Evolutionary conservation across 2,113 vertebrate species (phyloP).

Genomic region (Motacilla alba): DNA sequence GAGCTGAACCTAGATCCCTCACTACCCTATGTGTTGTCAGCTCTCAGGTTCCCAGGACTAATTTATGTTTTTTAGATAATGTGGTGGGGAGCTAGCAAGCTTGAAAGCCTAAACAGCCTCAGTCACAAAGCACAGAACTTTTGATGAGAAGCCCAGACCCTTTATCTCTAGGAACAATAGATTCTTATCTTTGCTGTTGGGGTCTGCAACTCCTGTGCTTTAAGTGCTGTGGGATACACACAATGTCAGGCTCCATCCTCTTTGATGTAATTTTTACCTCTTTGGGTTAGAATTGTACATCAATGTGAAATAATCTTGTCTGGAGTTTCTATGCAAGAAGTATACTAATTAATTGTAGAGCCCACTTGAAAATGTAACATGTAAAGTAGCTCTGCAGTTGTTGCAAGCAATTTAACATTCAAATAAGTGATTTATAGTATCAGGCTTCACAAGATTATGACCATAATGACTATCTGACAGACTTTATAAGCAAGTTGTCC

Average conservation of each 20-base stretch:
- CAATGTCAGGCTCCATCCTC: background rate
- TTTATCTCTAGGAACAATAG: background rate
- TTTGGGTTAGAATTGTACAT: background rate
- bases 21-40: background rate
- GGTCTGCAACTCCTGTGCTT: background rate
- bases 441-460: slow-evolving; percentile 3
- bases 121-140: background rate
- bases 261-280: background rate
- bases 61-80: background rate
- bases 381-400: slow-evolving; percentile 30
- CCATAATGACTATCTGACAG: slow-evolving; percentile 59
- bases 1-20: background rate
- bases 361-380: slow-evolving; percentile 19
- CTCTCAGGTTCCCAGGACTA: background rate
- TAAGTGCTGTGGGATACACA: background rate
- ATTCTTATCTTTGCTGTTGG: background rate
- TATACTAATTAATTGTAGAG: background rate
- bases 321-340: background rate
- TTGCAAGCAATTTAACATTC: slow-evolving; percentile 54
- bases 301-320: background rate
- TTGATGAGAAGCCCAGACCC: background rate
- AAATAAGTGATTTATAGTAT: slow-evolving; percentile 51
- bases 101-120: background rate
- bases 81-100: background rate
- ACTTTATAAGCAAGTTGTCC: slow-evolving; percentile 53